Conservation (phyloP, 2,797 vertebrate species). For the Echeneis naucrates region DNA sequence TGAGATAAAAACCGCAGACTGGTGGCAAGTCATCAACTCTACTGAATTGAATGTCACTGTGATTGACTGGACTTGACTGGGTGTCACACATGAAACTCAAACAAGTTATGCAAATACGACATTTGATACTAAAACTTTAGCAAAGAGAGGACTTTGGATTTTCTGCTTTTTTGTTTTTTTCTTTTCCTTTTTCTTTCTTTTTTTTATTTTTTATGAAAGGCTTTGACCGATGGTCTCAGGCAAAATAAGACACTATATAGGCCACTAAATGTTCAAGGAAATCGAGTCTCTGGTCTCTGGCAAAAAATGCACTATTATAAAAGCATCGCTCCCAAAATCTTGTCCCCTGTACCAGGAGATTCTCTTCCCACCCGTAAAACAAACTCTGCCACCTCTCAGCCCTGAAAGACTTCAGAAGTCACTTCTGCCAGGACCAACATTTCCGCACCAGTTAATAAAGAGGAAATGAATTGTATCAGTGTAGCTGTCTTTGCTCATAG, state of each 20-base stretch:
- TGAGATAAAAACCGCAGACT: constrained; percentile 66
- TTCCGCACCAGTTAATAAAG: constrained; percentile 81
- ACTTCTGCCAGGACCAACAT: constrained; percentile 68
- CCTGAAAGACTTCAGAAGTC: constrained; percentile 66
- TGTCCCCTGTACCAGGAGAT: constrained; percentile 44
- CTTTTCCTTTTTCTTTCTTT: too few species aligned
- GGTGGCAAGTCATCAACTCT: constrained; percentile 70
- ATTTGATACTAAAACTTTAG: constrained; percentile 45
- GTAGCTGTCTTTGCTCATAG: constrained; percentile 75
- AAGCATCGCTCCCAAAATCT: constrained; percentile 46
- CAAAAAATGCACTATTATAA: constrained; percentile 40
- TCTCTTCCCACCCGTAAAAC: constrained; percentile 67
- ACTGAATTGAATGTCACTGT: constrained; percentile 74
- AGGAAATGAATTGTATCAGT: constrained; percentile 82
- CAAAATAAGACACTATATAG: constrained; percentile 24
- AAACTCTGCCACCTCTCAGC: constrained; percentile 66
- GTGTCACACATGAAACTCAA: constrained; percentile 58
- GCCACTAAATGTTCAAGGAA: constrained; percentile 36
- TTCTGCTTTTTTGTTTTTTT: neutral
- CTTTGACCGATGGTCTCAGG: constrained; percentile 32
- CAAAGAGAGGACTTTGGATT: constrained; percentile 9
- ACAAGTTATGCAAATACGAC: constrained; percentile 57
- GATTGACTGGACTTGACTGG: constrained; percentile 72
- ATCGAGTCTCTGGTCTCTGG: constrained; percentile 24
- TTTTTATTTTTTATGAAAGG: neutral